A percentile compares a stretch with the other conserved stretches of the same genome.
phyloP scores from a whole-genome alignment of 2,888 invertebrate species.

The Agrotis ipsilon region DNA sequence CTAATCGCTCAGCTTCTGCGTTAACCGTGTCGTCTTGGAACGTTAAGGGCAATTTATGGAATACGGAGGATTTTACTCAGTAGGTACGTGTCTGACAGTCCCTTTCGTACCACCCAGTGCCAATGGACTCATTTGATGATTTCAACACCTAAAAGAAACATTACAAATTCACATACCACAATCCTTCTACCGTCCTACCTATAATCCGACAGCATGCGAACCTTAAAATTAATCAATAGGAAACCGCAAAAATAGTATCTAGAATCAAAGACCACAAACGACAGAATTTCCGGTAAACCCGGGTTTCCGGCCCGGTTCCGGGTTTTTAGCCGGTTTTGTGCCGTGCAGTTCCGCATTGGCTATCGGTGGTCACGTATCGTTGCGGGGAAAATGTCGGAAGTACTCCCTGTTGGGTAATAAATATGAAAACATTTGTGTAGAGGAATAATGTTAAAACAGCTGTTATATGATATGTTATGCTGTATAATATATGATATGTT shows the following conservation, averaged over 20 bases:
- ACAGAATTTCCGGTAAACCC: slow-evolving; percentile 47
- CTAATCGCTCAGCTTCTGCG: no score
- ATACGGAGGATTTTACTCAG: no score
- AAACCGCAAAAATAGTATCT: slow-evolving; percentile 50
- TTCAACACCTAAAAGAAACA: no score
- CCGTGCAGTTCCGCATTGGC: slow-evolving; percentile 44
- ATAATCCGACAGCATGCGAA: slow-evolving; percentile 13
- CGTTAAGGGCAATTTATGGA: no score
- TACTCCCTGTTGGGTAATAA: slow-evolving; percentile 38
- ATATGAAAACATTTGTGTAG: slow-evolving; percentile 46
- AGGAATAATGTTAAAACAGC: slow-evolving; percentile 22
- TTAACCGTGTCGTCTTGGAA: no score
- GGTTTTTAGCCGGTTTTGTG: slow-evolving; percentile 33
- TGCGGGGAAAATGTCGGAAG: slow-evolving; percentile 51
- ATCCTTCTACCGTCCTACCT: neutral
- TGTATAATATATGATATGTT: neutral
- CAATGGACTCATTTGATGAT: no score
- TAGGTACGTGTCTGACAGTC: no score
- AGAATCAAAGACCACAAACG: slow-evolving; percentile 45
- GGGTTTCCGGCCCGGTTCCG: slow-evolving; percentile 23
- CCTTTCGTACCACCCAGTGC: no score
- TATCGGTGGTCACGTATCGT: slow-evolving; percentile 49
- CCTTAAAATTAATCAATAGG: slow-evolving; percentile 24
- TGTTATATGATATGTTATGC: neutral
- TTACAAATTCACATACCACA: neutral